These are phyloP conservation scores for Euzophera pinguis DNA, from an alignment of 2,888 invertebrate genomes.

Conservation along the genomic window DNA sequence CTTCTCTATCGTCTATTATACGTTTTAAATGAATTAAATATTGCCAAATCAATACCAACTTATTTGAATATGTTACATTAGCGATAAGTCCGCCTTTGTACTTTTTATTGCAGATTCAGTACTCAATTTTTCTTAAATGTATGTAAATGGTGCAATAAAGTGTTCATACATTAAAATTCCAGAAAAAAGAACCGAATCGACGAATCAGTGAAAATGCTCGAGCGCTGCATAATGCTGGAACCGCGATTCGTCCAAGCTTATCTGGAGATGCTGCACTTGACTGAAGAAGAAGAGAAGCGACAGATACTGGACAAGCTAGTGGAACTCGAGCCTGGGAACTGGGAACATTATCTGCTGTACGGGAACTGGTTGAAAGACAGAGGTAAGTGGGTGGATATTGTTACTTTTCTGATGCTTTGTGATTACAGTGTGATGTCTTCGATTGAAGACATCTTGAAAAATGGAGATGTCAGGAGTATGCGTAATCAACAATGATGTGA, in stretches of 20 bases:
- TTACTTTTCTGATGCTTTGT: background rate
- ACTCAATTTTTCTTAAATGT: too few relatives aligned
- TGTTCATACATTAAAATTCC: slow-evolving; percentile 33
- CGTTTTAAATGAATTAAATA: too few relatives aligned
- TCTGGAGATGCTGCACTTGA: slow-evolving; percentile 81
- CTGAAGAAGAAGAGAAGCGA: slow-evolving; percentile 75
- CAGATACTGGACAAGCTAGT: slow-evolving; percentile 81
- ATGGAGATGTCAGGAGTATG: too few relatives aligned
- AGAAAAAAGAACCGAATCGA: slow-evolving; percentile 83
- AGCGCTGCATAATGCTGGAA: slow-evolving; percentile 83
- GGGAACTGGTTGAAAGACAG: slow-evolving; percentile 85
- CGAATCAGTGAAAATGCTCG: slow-evolving; percentile 84
- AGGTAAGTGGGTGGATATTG: slow-evolving; percentile 57
- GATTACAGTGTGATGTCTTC: background rate
- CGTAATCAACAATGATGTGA: too few relatives aligned
- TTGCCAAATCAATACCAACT: too few relatives aligned
- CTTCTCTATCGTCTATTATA: too few relatives aligned
- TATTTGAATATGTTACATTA: too few relatives aligned
- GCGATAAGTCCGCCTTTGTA: too few relatives aligned
- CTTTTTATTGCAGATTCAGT: too few relatives aligned
- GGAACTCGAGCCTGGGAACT: slow-evolving; percentile 83
- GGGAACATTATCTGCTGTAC: slow-evolving; percentile 85
- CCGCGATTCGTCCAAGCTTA: slow-evolving; percentile 85
- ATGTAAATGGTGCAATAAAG: too few relatives aligned
- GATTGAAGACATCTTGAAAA: too few relatives aligned